Base-by-base conservation (phyloP, 1,140 invertebrate genomes). In the Trichogramma pretiosum region DNA sequence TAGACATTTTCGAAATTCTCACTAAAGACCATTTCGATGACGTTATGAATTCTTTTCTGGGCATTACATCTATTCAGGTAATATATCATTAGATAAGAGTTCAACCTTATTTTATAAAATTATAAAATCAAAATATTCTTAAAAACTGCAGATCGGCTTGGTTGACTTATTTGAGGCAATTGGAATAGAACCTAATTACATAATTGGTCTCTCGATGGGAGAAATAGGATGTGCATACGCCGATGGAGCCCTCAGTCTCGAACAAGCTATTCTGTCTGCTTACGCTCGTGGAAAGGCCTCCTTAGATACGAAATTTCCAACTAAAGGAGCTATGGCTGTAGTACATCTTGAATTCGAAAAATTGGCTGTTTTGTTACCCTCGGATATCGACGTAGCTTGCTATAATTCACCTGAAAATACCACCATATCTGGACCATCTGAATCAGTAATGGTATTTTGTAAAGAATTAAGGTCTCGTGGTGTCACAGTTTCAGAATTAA, bases 201-300 rank as follows among this genome's bases (percentile, higher is more conserved):
- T 93, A 36, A 80, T 94, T 59, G 90, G 81, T 5, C 89, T 93
- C 64, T 92, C 89, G 13, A 85, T 87, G 2, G 87, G 87, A 17
- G 87, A 90, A 68, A 62, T 90, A n/a, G 89, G 85, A 3, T 93
- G 89, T 70, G 86, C 83, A 13, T 94, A 94, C 73, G 87, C 86
- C 30, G 90, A 93, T 68, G 87, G 85, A 1, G 84, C 82, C 46
- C 75, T 93, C 45, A 89, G 87, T 7, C 77, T 80, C 2, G 84
- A 92, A 62, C 82, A 94, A 70, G 87, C 86, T 67, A 81, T 93
- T 41, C 60, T 90, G 11, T 76, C 84, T 18, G 82, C 89, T 8
- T 82, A 80, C 54, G 78, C 73, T 62, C 62, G 80, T 62, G 82
- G 81, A 9, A 57, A 59, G 39, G 76, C 72, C 56, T 75, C 79